phyloP scores from a whole-genome alignment of 2,113 vertebrate species.

The human (Homo sapiens) region DNA sequence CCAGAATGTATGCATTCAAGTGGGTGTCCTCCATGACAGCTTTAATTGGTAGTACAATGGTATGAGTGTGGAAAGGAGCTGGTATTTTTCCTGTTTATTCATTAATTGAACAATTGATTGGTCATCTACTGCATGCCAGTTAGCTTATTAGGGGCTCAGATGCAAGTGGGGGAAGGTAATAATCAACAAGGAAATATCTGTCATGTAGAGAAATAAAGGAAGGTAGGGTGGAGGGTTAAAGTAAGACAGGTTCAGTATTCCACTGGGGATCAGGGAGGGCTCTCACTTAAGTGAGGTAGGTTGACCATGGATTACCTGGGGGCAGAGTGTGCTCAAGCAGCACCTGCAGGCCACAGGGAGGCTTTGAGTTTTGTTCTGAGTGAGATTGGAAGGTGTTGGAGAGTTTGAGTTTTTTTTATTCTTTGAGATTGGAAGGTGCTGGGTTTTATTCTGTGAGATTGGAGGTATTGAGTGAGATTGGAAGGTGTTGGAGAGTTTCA shows the following conservation, averaged over 20 bases:
- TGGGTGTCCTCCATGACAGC: rapidly evolving
- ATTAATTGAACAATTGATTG: neutral
- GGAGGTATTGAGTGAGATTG: too few species aligned
- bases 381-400: neutral
- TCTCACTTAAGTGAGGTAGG: too few species aligned
- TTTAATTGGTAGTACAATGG: too few species aligned
- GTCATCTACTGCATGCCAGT: rapidly evolving
- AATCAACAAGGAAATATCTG: neutral
- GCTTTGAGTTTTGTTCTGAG: neutral
- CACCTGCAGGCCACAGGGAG: neutral
- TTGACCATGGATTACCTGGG: neutral
- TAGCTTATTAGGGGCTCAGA: neutral
- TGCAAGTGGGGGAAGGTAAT: neutral
- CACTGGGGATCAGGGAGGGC: rapidly evolving
- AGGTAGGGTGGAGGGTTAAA: neutral
- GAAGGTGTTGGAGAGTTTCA: too few species aligned
- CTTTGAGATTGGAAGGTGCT: too few species aligned
- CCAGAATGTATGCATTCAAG: neutral
- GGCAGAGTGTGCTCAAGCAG: rapidly evolving
- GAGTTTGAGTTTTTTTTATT: too few species aligned
- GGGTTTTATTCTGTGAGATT: too few species aligned
- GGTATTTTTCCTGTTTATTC: neutral
- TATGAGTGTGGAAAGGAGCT: neutral
- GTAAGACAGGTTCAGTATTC: rapidly evolving
- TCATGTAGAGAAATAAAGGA: neutral